Evolutionary conservation across 2,888 invertebrate species (phyloP), one percentile per base, ranked within the genome.

Genomic region (Agrotis puta): DNA sequence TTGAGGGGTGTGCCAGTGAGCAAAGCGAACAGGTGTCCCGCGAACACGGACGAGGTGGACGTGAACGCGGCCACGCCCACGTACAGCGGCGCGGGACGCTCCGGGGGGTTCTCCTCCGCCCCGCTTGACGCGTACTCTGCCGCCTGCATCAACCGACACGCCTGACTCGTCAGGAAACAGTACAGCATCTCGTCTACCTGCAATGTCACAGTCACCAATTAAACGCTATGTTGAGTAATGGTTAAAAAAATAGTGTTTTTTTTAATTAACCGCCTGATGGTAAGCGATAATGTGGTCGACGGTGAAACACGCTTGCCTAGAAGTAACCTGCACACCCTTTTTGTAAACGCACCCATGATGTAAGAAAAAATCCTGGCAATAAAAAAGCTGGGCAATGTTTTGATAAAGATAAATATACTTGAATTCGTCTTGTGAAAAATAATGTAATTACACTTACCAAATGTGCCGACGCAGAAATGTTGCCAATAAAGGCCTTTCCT

Each of bases 151-250:
- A 97, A 92, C 7, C 96, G 96, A 88, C 99, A 99, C 70, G 97
- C 97, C 18, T 97, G 97, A 78, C 97, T 97, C 64, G 96, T 94
- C 75, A 98, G 90, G 90, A 98, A 98, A 90, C 99, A 99, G 89
- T 97, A 96, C 24, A 98, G 93, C 88, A 98, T 96, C 88, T 98
- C 98, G 91, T 98, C 97, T 1, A 97, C 96, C 97, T 97, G 86
- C 3, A 61, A 63, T 24, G 2, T 33, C 56, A 59, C 9, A 54
- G 16, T 33, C 48, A 22, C 13, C 24, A 63, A 56, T 48, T 24
- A 76, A 56, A 56, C n/a, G 14, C 3, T 33, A 14, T n/a, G 13
- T 33, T 3, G 27, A 45, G 24, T 24, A 63, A 6, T 22, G 39
- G 24, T n/a, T 18, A 24, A n/a, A n/a, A n/a, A n/a, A n/a, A n/a